Evolutionary conservation across 2,113 vertebrate species (phyloP), one percentile per base, ranked within the genome.

Genomic region (Opisthocomus hoazin): DNA sequence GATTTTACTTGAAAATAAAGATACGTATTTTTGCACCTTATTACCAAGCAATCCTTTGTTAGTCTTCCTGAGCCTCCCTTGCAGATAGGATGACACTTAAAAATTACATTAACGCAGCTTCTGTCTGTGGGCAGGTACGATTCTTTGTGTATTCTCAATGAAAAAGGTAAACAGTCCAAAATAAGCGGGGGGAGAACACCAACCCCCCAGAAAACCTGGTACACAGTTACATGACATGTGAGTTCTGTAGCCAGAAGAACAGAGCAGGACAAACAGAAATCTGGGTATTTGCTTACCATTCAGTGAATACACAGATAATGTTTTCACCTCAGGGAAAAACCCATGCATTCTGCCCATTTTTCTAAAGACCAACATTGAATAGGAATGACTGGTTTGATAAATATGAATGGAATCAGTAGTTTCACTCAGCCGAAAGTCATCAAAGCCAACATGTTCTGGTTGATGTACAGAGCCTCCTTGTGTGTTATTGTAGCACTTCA

Each of bases 131-230:
- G 46, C 21, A 43, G 30, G 29, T 68, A 54, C 37, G 46, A 68
- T 85, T 66, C 74, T 29, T 54, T 32, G 12, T 71, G 54, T 81
- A 26, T n/a, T 87, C 46, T 90, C 57, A 75, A 0, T 29, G 24
- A 58, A 71, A 70, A 85, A 66, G 27, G 22, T 24, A 37, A 77
- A 86, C 48, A 91, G 17, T 45, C 43, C 37, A 66, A 87, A 82
- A 61, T 4, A 3, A 2, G 4, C 4, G 2, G 0, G 10, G 3
- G 10, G 10, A 7, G 15, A 18, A 66, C 23, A 17, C 45, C 17
- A 36, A 26, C 6, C 43, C 20, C 23, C 4, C 16, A 8, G 39
- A 45, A 8, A 5, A 4, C 11, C 41, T 60, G 22, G 39, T 23
- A 29, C 26, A 18, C 3, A 1, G 27, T 41, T 71, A 30, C 16